Percentiles rank a stretch among this genome's conserved stretches.
Conservation (phyloP, 2,797 vertebrate species). For the Enteromius trimaculatus region DNA sequence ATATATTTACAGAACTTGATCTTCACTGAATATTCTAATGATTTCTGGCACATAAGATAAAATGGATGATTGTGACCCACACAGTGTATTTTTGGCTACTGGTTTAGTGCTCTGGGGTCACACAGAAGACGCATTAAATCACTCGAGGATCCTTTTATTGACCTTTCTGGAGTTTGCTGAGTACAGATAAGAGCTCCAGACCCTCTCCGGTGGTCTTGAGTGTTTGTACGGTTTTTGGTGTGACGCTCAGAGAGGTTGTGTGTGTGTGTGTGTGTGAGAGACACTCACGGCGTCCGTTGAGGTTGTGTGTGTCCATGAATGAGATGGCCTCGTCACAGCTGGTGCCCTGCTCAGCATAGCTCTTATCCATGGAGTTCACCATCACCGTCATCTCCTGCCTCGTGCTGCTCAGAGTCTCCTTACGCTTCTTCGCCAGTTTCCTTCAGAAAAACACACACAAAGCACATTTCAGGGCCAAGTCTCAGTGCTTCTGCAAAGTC, state of each 20-base stretch:
- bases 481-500: background rate
- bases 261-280: background rate
- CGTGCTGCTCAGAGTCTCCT: slow-evolving; percentile 93
- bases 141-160: background rate
- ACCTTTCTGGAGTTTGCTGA: background rate
- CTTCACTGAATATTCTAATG: background rate
- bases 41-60: background rate
- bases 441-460: slow-evolving; percentile 70
- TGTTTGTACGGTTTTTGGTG: background rate
- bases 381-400: slow-evolving; percentile 99
- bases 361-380: slow-evolving; percentile 95
- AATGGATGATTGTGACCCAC: background rate
- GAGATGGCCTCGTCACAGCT: slow-evolving; percentile 90
- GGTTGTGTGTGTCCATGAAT: slow-evolving; percentile 93
- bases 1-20: background rate
- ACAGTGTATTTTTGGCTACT: background rate
- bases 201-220: background rate
- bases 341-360: slow-evolving; percentile 88
- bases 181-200: background rate
- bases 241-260: background rate
- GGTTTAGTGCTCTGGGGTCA: background rate
- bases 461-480: slow-evolving; percentile 40
- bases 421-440: slow-evolving; percentile 95
- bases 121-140: background rate
- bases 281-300: slow-evolving; percentile 91